These are phyloP conservation scores for Lymantria dispar DNA, from an alignment of 2,888 invertebrate genomes.

Conservation along the genomic window DNA sequence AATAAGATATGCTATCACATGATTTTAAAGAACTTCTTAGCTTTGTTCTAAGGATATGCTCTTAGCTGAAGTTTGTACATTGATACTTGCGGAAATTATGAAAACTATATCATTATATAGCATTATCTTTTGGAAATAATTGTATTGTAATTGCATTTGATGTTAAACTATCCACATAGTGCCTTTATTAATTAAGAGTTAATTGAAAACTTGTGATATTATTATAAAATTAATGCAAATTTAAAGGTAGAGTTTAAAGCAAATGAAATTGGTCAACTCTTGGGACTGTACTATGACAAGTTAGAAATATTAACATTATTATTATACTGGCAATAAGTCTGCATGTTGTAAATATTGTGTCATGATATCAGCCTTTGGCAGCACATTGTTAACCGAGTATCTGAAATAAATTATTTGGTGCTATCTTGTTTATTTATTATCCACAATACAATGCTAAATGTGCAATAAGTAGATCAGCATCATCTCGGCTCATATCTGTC, in stretches of 20 bases:
- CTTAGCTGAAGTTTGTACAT: no score
- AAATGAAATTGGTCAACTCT: no score
- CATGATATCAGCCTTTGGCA: slow-evolving; percentile 30
- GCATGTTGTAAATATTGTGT: slow-evolving; percentile 37
- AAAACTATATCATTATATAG: no score
- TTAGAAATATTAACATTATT: background rate
- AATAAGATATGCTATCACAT: background rate
- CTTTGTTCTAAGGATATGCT: no score
- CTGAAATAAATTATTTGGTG: slow-evolving; percentile 72
- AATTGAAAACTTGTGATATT: slow-evolving; percentile 24
- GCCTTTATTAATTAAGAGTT: slow-evolving; percentile 23
- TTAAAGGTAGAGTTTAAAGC: no score
- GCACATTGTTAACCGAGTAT: slow-evolving; percentile 34
- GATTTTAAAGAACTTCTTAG: background rate
- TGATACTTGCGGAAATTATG: no score
- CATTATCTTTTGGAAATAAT: no score
- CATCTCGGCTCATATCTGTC: no score
- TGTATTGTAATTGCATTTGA: no score
- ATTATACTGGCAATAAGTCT: slow-evolving; percentile 16
- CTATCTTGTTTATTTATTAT: slow-evolving; percentile 45
- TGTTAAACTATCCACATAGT: slow-evolving; percentile 18
- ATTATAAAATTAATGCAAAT: background rate
- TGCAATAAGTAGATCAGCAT: no score
- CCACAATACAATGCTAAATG: background rate
- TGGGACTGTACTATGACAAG: slow-evolving; percentile 12